These are phyloP conservation scores for Gryllus longicercus DNA, from an alignment of 2,888 invertebrate genomes.

Conservation along the genomic window DNA sequence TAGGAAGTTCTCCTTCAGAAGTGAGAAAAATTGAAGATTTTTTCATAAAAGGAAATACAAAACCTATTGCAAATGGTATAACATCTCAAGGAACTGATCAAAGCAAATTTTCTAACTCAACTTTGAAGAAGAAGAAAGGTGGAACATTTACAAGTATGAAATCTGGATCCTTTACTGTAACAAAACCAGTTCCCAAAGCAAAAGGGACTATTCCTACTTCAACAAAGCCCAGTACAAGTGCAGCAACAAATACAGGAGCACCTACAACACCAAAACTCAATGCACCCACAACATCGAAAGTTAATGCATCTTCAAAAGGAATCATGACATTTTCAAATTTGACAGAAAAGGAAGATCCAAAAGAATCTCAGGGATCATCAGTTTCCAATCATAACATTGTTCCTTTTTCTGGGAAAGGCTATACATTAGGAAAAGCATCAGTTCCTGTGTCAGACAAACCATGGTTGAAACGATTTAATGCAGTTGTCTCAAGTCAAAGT, in stretches of 20 bases:
- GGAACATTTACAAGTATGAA: too few species aligned
- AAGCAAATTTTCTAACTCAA: too few species aligned
- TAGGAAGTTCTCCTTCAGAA: conserved; percentile 34
- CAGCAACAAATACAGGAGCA: too few species aligned
- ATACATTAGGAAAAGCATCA: conserved; percentile 36
- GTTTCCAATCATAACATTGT: conserved; percentile 24
- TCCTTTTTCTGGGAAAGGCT: conserved; percentile 38
- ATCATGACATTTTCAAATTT: neutral
- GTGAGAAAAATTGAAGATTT: conserved; percentile 28
- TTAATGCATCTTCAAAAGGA: neutral
- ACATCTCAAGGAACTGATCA: neutral
- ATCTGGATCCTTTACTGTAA: too few species aligned
- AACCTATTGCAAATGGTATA: neutral
- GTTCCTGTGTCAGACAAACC: neutral
- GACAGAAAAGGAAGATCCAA: neutral
- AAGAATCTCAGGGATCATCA: neutral
- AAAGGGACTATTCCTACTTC: too few species aligned
- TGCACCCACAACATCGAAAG: neutral
- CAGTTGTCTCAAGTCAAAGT: neutral
- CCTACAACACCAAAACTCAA: too few species aligned
- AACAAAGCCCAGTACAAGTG: too few species aligned
- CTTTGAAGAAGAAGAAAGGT: too few species aligned
- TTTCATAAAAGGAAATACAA: conserved; percentile 25
- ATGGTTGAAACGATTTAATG: neutral
- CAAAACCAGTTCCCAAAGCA: too few species aligned